A percentile compares a stretch with the other conserved stretches of the same genome.
phyloP scores from a whole-genome alignment of 2,113 vertebrate species.

The Cromileptes altivelis region DNA sequence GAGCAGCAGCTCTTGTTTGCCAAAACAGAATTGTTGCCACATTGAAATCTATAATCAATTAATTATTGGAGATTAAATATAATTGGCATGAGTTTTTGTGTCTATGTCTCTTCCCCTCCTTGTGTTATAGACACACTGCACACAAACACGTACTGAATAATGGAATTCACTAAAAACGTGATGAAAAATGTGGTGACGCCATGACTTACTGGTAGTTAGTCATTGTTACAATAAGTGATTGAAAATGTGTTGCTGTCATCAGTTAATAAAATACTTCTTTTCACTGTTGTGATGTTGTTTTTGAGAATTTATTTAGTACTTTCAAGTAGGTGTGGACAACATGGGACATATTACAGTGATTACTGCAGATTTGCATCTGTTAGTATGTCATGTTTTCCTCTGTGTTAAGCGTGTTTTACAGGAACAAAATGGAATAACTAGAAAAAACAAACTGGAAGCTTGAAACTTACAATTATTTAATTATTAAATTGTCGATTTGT shows the following conservation, averaged over 20 bases:
- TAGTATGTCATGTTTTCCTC: neutral
- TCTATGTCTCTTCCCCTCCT: neutral
- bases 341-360: neutral
- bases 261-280: neutral
- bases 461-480: neutral
- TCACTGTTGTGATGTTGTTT: neutral
- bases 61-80: neutral
- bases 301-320: neutral
- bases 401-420: neutral
- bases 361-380: neutral
- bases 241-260: neutral
- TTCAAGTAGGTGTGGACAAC: neutral
- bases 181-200: neutral
- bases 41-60: neutral
- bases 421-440: too few relatives aligned
- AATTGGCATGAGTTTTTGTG: neutral
- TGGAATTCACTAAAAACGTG: conserved; percentile 6
- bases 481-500: neutral
- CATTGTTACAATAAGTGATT: conserved; percentile 9
- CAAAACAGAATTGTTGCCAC: neutral
- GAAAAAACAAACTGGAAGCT: neutral
- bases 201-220: neutral
- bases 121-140: neutral
- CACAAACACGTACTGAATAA: neutral
- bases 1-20: neutral